Base-by-base conservation (phyloP, 2,113 vertebrate species). In the Cyanoliseus patagonus region DNA sequence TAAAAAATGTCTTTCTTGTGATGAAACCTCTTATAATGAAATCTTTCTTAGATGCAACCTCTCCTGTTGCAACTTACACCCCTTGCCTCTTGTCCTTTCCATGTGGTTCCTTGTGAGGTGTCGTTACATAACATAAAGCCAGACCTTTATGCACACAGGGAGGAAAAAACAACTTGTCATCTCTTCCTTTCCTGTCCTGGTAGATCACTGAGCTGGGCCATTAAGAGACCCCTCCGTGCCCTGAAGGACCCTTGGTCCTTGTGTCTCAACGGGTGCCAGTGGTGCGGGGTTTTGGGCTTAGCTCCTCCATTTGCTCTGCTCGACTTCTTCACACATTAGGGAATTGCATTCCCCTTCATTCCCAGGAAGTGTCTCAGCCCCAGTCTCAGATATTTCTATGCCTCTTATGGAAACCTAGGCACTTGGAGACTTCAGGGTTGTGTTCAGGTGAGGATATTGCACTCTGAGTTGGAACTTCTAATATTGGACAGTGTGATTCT, bases 401-500 rank as follows among this genome's bases (percentile, higher is more conserved):
- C 9, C 7, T 67, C 14, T 31, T 8, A 6, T 52, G 55, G 31
- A 53, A 51, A 11, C 10, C 12, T 53, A 19, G 47, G 35, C 15
- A 47, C 2, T 0, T 1, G 3, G 31, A 14, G 11, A 17, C 52
- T 64, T 59, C 28, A 28, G 33, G 17, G 4, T 28, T 86, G 44
- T 70, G 41, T 42, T 80, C 19, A 13, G 15, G 8, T 62, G 63
- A 89, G 28, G n/a, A 13, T 61, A 11, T 31, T 64, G 16, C 8
- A 42, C 24, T 95, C 22, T n/a, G 49, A 69, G 18, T 52, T 83
- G 68, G 37, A 91, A 15, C 6, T 53, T 17, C n/a, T 75, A 2
- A 17, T n/a, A 23, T 1, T 64, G 83, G 66, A 31, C 33, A 24
- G 23, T 47, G 16, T 0, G 0, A 16, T 52, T 57, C 49, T 39